Conservation (phyloP, 2,888 invertebrate species). For the Gastrophysa polygoni region DNA sequence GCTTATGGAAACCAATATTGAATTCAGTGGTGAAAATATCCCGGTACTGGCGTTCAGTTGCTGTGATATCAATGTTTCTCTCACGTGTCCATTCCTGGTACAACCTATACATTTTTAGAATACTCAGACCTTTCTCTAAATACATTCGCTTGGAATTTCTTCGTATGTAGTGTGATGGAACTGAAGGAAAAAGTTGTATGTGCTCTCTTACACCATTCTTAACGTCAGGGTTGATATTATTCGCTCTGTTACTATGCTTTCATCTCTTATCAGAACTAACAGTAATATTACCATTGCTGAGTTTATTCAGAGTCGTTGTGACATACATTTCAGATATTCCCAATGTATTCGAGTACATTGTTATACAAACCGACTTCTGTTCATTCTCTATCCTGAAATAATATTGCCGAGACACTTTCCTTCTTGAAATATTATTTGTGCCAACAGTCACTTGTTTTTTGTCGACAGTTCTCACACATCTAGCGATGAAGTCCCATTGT, state of each 20-base stretch:
- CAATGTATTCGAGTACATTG: no score
- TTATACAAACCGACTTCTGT: no score
- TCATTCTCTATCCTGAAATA: no score
- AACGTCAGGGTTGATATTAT: conserved; percentile 2
- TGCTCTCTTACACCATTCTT: background rate
- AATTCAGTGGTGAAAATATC: conserved; percentile 11
- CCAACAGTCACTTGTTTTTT: conserved; percentile 32
- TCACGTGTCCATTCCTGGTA: conserved; percentile 5
- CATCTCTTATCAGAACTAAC: background rate
- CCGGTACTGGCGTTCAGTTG: conserved; percentile 10
- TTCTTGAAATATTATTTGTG: background rate
- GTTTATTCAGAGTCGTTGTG: background rate
- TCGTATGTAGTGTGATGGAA: conserved; percentile 9
- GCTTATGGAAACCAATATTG: conserved; percentile 8
- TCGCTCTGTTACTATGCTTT: background rate
- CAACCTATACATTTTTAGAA: conserved; percentile 7
- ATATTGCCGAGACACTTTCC: no score
- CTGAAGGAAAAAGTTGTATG: conserved; percentile 8
- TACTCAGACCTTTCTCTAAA: conserved; percentile 11
- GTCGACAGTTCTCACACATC: conserved; percentile 36
- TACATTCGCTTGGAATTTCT: conserved; percentile 16
- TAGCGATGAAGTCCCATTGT: conserved; percentile 27
- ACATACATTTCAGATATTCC: background rate
- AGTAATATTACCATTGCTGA: background rate
- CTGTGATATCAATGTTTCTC: background rate